A percentile compares a stretch with the other conserved stretches of the same genome.
Evolutionary conservation across 2,888 invertebrate genomes (phyloP).

Genomic region (Girardia tigrina): DNA sequence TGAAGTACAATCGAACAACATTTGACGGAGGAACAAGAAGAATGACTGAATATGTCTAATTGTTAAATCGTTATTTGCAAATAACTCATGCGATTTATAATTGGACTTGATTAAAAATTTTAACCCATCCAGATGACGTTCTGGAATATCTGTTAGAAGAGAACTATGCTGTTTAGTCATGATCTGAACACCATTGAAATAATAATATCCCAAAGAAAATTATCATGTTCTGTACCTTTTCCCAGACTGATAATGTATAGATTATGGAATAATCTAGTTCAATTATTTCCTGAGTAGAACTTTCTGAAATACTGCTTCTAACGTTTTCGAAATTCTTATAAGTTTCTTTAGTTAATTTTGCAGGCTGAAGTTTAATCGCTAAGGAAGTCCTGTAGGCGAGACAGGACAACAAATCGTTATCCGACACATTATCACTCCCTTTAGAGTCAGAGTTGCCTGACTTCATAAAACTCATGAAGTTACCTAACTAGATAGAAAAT

Average conservation of each 20-base stretch:
- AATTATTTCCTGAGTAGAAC: not conserved
- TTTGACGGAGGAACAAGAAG: not conserved
- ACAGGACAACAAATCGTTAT: not conserved
- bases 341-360: not conserved
- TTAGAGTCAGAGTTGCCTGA: not conserved
- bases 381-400: not conserved
- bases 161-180: not conserved
- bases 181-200: not conserved
- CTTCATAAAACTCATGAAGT: not conserved
- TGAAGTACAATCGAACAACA: not conserved
- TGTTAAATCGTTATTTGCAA: not conserved
- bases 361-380: not conserved
- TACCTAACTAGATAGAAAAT: not conserved
- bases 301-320: not conserved
- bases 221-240: not conserved
- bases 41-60: not conserved
- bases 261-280: slow-evolving; percentile 9
- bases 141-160: not conserved
- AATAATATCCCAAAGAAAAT: no score
- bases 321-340: not conserved
- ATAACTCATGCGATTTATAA: not conserved
- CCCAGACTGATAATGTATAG: slow-evolving; percentile 4
- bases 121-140: not conserved
- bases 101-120: not conserved
- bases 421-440: not conserved